Evolutionary conservation across 2,113 vertebrate genomes (phyloP), one percentile per base, ranked within the genome.

Genomic region (Neolamprologus brichardi): DNA sequence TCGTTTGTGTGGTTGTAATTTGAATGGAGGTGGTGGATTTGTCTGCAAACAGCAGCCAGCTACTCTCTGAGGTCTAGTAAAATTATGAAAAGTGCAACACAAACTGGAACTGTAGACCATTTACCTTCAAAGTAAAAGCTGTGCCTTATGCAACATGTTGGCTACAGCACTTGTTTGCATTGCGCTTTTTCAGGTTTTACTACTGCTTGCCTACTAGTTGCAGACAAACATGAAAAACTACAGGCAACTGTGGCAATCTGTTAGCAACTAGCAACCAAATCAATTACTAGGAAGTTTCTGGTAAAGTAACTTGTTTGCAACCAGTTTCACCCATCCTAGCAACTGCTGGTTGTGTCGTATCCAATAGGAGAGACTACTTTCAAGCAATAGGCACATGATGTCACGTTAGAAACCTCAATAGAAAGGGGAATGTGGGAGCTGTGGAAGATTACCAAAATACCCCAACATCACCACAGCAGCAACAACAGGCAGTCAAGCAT

Each of bases 401-500:
- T 44, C 39, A 10, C 3, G 3, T 46, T 25, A 75, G 67, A 75
- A 46, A 72, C 20, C 67, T 25, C 67, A 72, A 25, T 54, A 49
- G 79, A 30, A 2, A 56, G 44, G 30, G 20, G 77, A 72, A 34
- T 46, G 44, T 67, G 79, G 84, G 75, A 32, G 72, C 81, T 81
- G 54, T 62, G 11, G 56, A 30, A 25, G 15, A 32, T 77, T 62
- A 86, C 84, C 56, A 64, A 90, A 94, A 92, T 92, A 91, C 81
- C 67, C 39, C 30, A 60, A 78, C 28, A 62, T 92, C 81, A 81
- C 84, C 37, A 56, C 20, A 6, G 23, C 62, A 87, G 52, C 90
- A 92, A 88, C 88, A 92, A 84, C 5, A 85, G 83, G 81, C 81
- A 84, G 77, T 54, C 60, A 72, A 72, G 82, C 82, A 79, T 79